A percentile compares a stretch with the other conserved stretches of the same genome.
phyloP scores from a whole-genome alignment of 2,888 invertebrate genomes.

The Mechanitis messenoides region DNA sequence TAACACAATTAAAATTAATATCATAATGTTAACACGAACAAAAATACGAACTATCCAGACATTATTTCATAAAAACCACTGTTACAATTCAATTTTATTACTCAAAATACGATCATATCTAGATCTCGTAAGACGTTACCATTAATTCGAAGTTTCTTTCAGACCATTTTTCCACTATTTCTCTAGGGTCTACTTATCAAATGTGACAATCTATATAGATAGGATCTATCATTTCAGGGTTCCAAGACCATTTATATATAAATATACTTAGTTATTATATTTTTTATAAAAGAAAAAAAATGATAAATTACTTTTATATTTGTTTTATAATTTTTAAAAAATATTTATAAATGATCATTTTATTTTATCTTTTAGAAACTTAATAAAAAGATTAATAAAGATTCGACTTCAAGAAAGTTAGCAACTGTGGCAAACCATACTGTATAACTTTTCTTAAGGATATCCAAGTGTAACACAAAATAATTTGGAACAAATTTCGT shows the following conservation, averaged over 20 bases:
- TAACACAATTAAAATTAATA: not conserved
- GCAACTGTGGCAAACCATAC: constrained; percentile 1
- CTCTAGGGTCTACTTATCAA: constrained; percentile 5
- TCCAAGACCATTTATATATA: not conserved
- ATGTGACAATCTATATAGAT: constrained; percentile 5
- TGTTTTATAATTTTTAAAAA: too few relatives aligned
- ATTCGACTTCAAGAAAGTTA: constrained; percentile 10
- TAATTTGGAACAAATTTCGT: constrained; percentile 13
- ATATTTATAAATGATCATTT: not conserved
- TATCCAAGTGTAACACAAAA: constrained; percentile 10
- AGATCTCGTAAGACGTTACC: constrained; percentile 4
- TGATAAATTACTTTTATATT: too few relatives aligned
- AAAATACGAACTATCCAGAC: not conserved
- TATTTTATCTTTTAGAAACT: not conserved
- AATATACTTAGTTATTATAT: not conserved
- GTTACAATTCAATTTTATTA: constrained; percentile 6
- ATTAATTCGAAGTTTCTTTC: not conserved
- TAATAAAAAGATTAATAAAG: not conserved
- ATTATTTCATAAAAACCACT: not conserved
- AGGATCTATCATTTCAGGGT: not conserved
- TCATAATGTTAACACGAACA: not conserved
- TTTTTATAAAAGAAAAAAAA: too few relatives aligned
- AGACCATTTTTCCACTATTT: not conserved
- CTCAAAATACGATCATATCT: constrained; percentile 1
- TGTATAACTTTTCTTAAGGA: constrained; percentile 7